A percentile compares a stretch with the other conserved stretches of the same genome.
These are phyloP conservation scores for Sinohyriopsis cumingii DNA, from an alignment of 2,888 invertebrate genomes.

Conservation along the genomic window DNA sequence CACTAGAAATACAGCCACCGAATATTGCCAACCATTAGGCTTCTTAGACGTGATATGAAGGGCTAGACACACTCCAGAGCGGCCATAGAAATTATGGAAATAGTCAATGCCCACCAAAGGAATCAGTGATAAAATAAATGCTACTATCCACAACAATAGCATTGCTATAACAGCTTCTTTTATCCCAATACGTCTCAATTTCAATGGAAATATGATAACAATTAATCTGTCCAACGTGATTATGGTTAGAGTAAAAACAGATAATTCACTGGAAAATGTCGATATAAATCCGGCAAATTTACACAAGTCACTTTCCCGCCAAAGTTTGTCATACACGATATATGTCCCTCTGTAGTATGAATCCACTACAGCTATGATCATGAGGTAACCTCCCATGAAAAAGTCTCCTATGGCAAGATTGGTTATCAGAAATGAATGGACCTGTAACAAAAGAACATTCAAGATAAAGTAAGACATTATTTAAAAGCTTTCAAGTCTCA, in stretches of 20 bases:
- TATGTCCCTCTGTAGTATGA: slow-evolving; percentile 73
- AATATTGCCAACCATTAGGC: slow-evolving; percentile 75
- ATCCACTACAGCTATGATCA: slow-evolving; percentile 69
- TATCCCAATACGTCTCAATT: slow-evolving; percentile 58
- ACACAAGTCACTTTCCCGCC: slow-evolving; percentile 65
- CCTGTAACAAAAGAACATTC: slow-evolving; percentile 52
- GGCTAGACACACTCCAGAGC: slow-evolving; percentile 75
- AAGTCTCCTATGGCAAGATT: slow-evolving; percentile 68
- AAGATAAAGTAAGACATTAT: neutral
- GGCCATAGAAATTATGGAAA: slow-evolving; percentile 74
- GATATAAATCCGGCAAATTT: slow-evolving; percentile 68
- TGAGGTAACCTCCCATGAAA: slow-evolving; percentile 68
- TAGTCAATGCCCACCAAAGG: slow-evolving; percentile 67
- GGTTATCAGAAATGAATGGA: slow-evolving; percentile 72
- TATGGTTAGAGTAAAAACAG: slow-evolving; percentile 72
- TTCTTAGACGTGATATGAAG: slow-evolving; percentile 74
- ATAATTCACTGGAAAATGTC: slow-evolving; percentile 72
- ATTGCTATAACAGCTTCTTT: slow-evolving; percentile 61
- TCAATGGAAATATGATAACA: slow-evolving; percentile 70
- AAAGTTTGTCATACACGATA: slow-evolving; percentile 60
- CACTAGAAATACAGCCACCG: slow-evolving; percentile 75
- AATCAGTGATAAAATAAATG: slow-evolving; percentile 53
- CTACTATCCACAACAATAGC: slow-evolving; percentile 61
- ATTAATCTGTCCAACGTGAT: slow-evolving; percentile 72
- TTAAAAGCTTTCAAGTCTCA: neutral